Evolutionary conservation across 2,888 invertebrate genomes (phyloP), one percentile per base, ranked within the genome.

Genomic region (Branchipolynoe longqiensis): DNA sequence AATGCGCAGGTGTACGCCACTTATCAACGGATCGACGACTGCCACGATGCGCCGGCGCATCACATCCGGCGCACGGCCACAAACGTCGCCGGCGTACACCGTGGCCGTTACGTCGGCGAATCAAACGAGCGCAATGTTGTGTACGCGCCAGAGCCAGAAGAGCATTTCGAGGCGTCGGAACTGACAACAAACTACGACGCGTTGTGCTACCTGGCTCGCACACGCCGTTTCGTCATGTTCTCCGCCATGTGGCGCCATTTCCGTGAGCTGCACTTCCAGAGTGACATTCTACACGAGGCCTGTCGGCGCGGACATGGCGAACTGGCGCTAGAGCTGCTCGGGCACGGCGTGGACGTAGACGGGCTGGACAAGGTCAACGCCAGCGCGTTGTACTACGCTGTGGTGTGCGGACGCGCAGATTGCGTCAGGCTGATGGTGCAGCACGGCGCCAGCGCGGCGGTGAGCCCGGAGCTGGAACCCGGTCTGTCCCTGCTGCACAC

Each of bases 101-200:
- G n/a, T n/a, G n/a, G n/a, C n/a, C n/a, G n/a, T n/a, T n/a, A n/a
- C n/a, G n/a, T n/a, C n/a, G n/a, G n/a, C n/a, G n/a, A n/a, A n/a
- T n/a, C n/a, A n/a, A 48, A 48, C 48, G 8, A 48, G 48, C 48
- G 48, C 8, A n/a, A 69, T 36, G 33, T 22, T 12, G 69, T 36
- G 18, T 69, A 69, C 36, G 69, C 33, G 36, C 69, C 69, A 18
- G 36, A 41, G 28, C 78, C 41, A 18, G n/a, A 12, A 25, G 40
- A 25, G 14, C n/a, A 78, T 22, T 78, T 78, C 78, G n/a, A 78
- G 31, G 48, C 78, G 25, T 78, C 78, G 25, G 78, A 78, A 33
- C 14, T 78, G 78, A 78, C 78, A 1, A 78, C 78, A 8, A 78
- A 54, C 78, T 78, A 78, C 28, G 78, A 48, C 8, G 78, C 78